These are phyloP conservation scores for Cyclina sinensis DNA, from an alignment of 1,140 invertebrate species.

Conservation along the genomic window DNA sequence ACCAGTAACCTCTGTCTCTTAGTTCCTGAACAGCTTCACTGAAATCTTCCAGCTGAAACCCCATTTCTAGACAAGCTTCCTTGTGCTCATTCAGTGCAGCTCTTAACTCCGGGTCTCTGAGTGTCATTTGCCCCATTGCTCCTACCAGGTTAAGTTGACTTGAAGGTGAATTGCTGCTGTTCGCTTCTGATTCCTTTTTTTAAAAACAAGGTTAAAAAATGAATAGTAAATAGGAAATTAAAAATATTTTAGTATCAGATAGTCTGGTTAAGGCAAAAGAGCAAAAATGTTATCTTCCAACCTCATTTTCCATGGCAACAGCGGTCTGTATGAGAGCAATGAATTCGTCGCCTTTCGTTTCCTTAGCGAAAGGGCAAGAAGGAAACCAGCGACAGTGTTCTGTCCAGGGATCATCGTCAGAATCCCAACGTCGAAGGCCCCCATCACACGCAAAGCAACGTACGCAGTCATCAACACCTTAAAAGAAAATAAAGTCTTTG, in stretches of 20 bases:
- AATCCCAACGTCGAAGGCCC: not conserved
- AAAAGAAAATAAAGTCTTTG: not conserved
- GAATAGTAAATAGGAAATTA: too few species aligned
- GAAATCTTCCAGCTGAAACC: not conserved
- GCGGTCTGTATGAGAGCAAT: conserved; percentile 7
- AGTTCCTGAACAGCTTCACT: conserved; percentile 20
- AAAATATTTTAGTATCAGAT: not conserved
- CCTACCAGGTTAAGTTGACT: not conserved
- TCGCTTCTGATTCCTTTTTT: not conserved
- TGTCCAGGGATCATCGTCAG: not conserved
- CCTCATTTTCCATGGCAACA: not conserved
- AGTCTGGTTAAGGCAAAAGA: not conserved
- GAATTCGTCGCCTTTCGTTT: conserved; percentile 15
- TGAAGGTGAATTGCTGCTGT: not conserved
- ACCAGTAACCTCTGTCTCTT: not conserved
- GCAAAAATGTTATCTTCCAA: too few species aligned
- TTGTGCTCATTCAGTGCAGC: not conserved
- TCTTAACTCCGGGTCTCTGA: not conserved
- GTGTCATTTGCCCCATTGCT: not conserved
- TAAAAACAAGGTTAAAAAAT: too few species aligned
- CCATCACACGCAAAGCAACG: conserved; percentile 2
- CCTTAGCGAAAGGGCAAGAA: not conserved
- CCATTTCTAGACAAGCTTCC: not conserved
- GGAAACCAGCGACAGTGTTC: not conserved
- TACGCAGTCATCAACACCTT: not conserved